Percentiles rank a stretch among this genome's conserved stretches.
These are phyloP conservation scores for Enhydra lutris DNA, from an alignment of 2,113 vertebrate species.

Conservation along the genomic window DNA sequence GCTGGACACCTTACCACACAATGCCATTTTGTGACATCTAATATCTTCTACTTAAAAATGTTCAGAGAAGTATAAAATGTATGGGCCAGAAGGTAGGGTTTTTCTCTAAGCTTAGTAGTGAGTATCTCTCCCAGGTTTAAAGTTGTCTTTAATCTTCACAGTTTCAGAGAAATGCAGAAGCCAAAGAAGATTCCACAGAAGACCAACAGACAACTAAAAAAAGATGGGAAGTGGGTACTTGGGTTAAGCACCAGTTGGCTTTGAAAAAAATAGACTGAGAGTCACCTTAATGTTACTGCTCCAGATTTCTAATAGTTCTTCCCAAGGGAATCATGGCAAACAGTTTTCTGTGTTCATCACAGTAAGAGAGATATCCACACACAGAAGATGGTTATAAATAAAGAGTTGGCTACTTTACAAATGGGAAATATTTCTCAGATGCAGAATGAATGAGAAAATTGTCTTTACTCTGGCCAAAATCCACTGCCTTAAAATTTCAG, in stretches of 20 bases:
- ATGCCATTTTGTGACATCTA: background rate
- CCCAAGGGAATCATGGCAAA: background rate
- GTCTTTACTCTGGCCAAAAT: background rate
- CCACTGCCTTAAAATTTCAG: constrained; percentile 17
- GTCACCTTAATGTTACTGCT: background rate
- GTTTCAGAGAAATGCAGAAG: constrained; percentile 9
- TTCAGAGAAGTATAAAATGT: background rate
- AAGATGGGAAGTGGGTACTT: background rate
- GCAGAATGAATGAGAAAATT: background rate
- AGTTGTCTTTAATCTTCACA: background rate
- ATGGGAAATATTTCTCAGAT: background rate
- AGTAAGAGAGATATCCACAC: background rate
- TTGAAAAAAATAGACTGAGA: background rate
- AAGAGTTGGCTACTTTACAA: background rate
- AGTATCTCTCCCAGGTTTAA: background rate
- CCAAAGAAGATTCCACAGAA: background rate
- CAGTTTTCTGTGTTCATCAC: background rate
- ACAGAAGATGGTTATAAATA: background rate
- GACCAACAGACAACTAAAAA: background rate
- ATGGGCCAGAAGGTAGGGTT: background rate
- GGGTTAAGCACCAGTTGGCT: background rate
- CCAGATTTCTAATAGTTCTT: background rate
- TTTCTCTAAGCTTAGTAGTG: background rate
- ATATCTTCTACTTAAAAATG: constrained; percentile 26
- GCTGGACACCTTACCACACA: background rate